Evolutionary conservation across 2,888 invertebrate genomes (phyloP).

Genomic region (Macrosiphum euphorbiae): DNA sequence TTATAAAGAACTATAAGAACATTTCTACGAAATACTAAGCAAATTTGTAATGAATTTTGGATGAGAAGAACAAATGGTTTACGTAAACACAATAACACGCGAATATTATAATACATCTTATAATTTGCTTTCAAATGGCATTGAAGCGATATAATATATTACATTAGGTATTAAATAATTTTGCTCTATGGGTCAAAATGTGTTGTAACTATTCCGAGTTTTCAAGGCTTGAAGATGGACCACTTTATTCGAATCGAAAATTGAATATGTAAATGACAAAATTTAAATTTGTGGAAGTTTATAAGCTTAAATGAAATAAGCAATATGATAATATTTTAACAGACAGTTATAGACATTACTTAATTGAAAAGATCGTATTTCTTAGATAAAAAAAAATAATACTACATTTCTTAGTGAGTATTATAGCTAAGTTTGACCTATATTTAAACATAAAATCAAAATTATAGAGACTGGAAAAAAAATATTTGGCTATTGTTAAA

Average conservation of each 20-base stretch:
- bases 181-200: slow-evolving; percentile 14
- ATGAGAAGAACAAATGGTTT: slow-evolving; percentile 1
- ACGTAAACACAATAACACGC: slow-evolving; percentile 32
- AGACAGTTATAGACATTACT: not conserved
- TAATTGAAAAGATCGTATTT: not conserved
- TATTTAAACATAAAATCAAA: slow-evolving; percentile 17
- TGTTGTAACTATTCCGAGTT: slow-evolving; percentile 40
- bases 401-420: not conserved
- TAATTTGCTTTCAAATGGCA: slow-evolving; percentile 50
- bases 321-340: not conserved
- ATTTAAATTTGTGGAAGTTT: not conserved
- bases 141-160: slow-evolving; percentile 15
- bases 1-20: not conserved
- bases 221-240: slow-evolving; percentile 39
- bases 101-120: too few species aligned
- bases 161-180: not conserved
- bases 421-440: slow-evolving; percentile 16
- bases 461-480: not conserved
- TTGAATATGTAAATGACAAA: not conserved
- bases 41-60: not conserved
- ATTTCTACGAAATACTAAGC: not conserved
- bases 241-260: not conserved
- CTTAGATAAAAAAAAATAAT: not conserved
- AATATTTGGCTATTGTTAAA: not conserved
- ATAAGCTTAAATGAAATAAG: not conserved